Evolutionary conservation across 2,888 invertebrate genomes (phyloP), one percentile per base, ranked within the genome.

Genomic region (Oxyscelio sp.): DNA sequence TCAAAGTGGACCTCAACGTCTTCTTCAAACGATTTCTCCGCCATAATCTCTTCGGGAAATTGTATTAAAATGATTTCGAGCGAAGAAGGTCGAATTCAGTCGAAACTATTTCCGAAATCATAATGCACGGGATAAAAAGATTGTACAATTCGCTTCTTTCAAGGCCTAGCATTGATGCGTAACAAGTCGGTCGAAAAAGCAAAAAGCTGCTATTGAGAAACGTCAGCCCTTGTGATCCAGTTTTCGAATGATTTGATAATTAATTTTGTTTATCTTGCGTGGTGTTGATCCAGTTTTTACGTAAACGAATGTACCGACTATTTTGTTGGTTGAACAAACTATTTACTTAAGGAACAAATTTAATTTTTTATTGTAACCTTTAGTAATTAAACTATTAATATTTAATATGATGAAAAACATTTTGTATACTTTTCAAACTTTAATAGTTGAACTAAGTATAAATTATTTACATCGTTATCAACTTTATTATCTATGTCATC

Each of bases 161-260:
- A 87, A 87, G 86, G 83, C 75, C 68, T 80, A 79, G 83, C 87
- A 82, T 71, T 79, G 86, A 85, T 85, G 88, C 89, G 88, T 90
- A 87, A 88, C 88, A 89, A 89, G 87, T 87, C 88, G 87, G 86
- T 90, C 88, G 21, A 66, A 79, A 79, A 77, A 48, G 45, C 70
- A 82, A 82, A 71, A 71, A 75, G 75, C 77, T 15, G 21, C 27
- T 58, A 56, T 71, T 70, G 75, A 82, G 70, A 75, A 70, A 70
- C 68, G 66, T 50, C 31, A 74, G 75, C 75, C 70, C 75, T 82
- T 73, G 68, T 75, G 75, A 61, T 70, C 56, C 63, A 75, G 22
- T 82, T 82, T 78, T 66, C 43, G 17, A 66, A 43, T 13, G 31
- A 61, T 66, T 21, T 52, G 54, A 74, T 48, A 79, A 78, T 73